Percentiles rank a stretch among this genome's conserved stretches.
These are phyloP conservation scores for Microcebus lehilahytsara DNA, from an alignment of 2,113 vertebrate species.

Conservation along the genomic window DNA sequence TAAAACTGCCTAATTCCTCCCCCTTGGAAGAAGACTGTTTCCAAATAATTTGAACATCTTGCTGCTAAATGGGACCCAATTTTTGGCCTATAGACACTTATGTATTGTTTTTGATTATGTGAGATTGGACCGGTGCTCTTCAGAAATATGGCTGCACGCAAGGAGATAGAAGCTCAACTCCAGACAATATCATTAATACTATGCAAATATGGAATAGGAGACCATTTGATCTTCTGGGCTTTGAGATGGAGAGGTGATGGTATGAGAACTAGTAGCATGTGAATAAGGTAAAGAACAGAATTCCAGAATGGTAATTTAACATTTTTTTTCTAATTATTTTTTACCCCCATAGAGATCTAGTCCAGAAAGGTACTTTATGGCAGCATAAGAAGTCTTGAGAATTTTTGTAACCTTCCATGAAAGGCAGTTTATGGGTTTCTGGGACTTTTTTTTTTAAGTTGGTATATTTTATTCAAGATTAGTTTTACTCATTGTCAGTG, in stretches of 20 bases:
- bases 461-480: constrained; percentile 56
- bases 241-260: constrained; percentile 29
- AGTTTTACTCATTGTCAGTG: constrained; percentile 33
- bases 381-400: background rate
- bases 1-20: constrained; percentile 89
- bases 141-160: constrained; percentile 61
- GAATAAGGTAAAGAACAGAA: constrained; percentile 53
- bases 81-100: constrained; percentile 71
- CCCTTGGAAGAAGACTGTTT: constrained; percentile 66
- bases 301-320: constrained; percentile 27
- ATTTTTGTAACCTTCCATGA: constrained; percentile 48
- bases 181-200: constrained; percentile 69
- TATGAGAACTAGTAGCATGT: background rate
- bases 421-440: constrained; percentile 54
- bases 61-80: constrained; percentile 78
- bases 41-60: constrained; percentile 74
- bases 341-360: background rate
- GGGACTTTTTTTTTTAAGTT: constrained; percentile 34
- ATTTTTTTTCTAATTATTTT: constrained; percentile 51
- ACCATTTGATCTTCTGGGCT: constrained; percentile 13
- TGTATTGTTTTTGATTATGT: constrained; percentile 49
- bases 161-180: constrained; percentile 55
- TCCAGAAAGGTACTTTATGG: background rate
- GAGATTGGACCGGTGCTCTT: constrained; percentile 67
- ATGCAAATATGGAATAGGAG: constrained; percentile 77